These are phyloP conservation scores for Microchirus variegatus DNA, from an alignment of 2,797 vertebrate genomes.

Conservation along the genomic window DNA sequence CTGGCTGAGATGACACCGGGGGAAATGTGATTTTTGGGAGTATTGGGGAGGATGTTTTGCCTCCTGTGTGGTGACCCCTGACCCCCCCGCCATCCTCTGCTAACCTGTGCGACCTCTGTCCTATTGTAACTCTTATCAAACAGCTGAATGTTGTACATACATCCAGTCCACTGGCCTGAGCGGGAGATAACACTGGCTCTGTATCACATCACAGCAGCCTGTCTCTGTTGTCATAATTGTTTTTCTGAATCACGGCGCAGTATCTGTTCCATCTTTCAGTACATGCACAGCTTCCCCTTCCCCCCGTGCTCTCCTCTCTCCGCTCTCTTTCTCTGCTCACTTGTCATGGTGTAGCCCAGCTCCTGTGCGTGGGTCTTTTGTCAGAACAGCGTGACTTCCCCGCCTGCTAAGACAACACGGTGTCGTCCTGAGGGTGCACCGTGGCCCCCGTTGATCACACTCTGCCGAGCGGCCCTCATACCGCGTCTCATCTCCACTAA, in stretches of 20 bases:
- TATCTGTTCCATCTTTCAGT: background rate
- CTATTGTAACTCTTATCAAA: constrained; percentile 66
- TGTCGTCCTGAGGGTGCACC: constrained; percentile 59
- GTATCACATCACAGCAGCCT: constrained; percentile 13
- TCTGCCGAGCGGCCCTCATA: constrained; percentile 48
- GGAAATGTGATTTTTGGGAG: constrained; percentile 71
- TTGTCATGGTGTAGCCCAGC: constrained; percentile 21
- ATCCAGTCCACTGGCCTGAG: constrained; percentile 20
- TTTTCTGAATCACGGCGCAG: constrained; percentile 8
- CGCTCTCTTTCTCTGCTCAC: constrained; percentile 13
- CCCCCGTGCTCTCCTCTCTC: background rate
- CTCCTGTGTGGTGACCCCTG: constrained; percentile 79
- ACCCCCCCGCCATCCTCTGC: constrained; percentile 78
- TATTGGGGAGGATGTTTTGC: constrained; percentile 76
- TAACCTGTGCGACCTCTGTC: constrained; percentile 66
- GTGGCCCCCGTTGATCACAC: constrained; percentile 67
- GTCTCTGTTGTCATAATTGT: constrained; percentile 26
- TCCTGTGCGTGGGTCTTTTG: constrained; percentile 42
- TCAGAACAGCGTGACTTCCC: constrained; percentile 67
- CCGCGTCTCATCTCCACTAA: constrained; percentile 77
- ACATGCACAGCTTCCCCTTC: background rate
- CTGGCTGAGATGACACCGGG: constrained; percentile 49
- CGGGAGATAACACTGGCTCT: constrained; percentile 43
- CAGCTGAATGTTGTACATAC: constrained; percentile 43
- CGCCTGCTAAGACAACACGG: constrained; percentile 75